These are phyloP conservation scores for Apodemia duryi DNA, from an alignment of 2,888 invertebrate genomes.

Conservation along the genomic window DNA sequence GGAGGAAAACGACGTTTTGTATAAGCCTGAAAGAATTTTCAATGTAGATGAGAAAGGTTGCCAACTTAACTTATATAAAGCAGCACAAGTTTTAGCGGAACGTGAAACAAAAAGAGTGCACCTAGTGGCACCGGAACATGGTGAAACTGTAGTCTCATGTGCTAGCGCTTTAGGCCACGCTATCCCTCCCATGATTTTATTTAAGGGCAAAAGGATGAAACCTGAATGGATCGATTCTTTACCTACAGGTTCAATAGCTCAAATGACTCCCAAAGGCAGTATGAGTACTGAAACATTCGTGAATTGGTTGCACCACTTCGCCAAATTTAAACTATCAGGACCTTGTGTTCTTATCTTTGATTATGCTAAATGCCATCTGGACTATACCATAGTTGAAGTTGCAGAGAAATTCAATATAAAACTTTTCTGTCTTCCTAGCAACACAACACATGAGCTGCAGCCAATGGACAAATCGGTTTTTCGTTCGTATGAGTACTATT, in stretches of 20 bases:
- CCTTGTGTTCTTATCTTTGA: conserved; percentile 19
- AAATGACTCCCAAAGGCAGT: conserved; percentile 28
- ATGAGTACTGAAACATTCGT: conserved; percentile 18
- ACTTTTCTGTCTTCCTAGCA: conserved; percentile 13
- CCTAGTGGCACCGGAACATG: conserved; percentile 27
- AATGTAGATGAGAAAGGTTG: conserved; percentile 26
- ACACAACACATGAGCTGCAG: conserved; percentile 35
- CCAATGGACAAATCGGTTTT: conserved; percentile 44
- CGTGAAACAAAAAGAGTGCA: conserved; percentile 30
- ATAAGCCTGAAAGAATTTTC: conserved; percentile 27
- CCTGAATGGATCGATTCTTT: conserved; percentile 26
- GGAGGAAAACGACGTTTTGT: too few species aligned
- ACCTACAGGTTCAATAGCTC: conserved; percentile 24
- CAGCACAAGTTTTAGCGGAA: conserved; percentile 29
- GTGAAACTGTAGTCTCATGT: conserved; percentile 29
- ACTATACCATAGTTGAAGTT: conserved; percentile 18
- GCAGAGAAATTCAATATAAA: conserved; percentile 16
- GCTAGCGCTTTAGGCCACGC: conserved; percentile 28
- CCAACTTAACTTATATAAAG: conserved; percentile 26
- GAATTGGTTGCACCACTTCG: conserved; percentile 9
- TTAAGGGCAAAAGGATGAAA: conserved; percentile 24
- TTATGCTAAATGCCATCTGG: conserved; percentile 25
- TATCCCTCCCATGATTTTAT: conserved; percentile 10
- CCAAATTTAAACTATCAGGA: background rate
- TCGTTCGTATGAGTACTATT: conserved; percentile 40